Conservation (phyloP, 1,140 invertebrate species). For the Brachionus manjavacas region DNA sequence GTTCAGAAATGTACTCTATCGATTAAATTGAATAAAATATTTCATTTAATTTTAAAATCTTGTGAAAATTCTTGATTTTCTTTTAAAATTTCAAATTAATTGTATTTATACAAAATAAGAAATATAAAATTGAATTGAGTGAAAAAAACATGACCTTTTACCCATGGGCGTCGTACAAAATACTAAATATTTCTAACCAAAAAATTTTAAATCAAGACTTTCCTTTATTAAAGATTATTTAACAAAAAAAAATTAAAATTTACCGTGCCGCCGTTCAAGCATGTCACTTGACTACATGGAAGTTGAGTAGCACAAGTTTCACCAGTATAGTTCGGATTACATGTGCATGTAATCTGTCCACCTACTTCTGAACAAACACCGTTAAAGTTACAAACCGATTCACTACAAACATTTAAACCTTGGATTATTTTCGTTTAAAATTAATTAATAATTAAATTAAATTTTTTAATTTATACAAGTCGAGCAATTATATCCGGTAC, state of each 20-base stretch:
- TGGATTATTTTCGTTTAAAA: not conserved
- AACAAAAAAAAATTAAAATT: not conserved
- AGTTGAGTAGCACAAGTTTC: not conserved
- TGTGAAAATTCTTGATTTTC: too few relatives aligned
- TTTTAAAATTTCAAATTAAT: too few relatives aligned
- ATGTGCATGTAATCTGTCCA: not conserved
- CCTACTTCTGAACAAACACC: not conserved
- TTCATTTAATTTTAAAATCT: too few relatives aligned
- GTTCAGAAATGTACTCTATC: too few relatives aligned
- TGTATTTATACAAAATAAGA: too few relatives aligned
- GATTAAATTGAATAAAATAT: too few relatives aligned
- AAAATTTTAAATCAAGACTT: not conserved
- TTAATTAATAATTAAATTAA: not conserved
- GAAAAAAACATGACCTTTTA: too few relatives aligned
- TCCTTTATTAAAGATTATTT: not conserved
- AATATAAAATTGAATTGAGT: too few relatives aligned
- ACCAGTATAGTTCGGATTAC: not conserved
- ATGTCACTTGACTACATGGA: not conserved
- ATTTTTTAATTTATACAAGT: not conserved
- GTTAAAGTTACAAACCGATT: not conserved
- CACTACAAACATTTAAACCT: not conserved
- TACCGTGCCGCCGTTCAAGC: constrained; percentile 19
- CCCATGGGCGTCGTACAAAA: too few relatives aligned
- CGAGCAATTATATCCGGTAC: not conserved
- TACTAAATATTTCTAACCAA: not conserved